Base-by-base conservation (phyloP, 2,888 invertebrate genomes). In the Orchesella flavescens region DNA sequence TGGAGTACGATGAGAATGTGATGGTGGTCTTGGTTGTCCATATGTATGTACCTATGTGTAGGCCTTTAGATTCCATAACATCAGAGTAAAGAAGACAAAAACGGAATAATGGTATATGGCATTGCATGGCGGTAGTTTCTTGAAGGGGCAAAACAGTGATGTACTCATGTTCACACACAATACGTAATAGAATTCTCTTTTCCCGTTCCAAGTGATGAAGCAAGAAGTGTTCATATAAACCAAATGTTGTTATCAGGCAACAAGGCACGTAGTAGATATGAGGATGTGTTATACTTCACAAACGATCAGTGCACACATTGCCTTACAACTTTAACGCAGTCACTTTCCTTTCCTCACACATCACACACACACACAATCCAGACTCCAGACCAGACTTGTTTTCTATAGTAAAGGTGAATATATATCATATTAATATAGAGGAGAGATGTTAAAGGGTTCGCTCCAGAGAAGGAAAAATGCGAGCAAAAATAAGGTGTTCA, bases 161-260 rank as follows among this genome's bases (percentile, higher is more conserved):
- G n/a, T 15, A 49, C 49, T 49, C 49, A 24, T 34, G 63, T 19
- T 24, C 63, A 63, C 23, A 61, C 34, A 24, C 17, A 21, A 68
- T 49, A 78, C 49, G 21, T 79, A 71, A 72, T 72, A 72, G 72
- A 79, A 79, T 79, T 80, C 73, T 66, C 65, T 49, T 66, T 57
- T 66, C 34, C 57, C 23, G 74, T 74, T 74, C 68, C 81, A 81
- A 49, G 75, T 69, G 69, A 75, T 74, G 81, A 69, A 75, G 69
- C 69, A 68, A 69, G 55, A 81, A 81, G 75, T 63, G 81, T 75
- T 81, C 81, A 74, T 69, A 68, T 69, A 81, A 74, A 81, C 68
- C 74, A 81, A 81, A 81, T 81, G 68, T 61, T 81, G 81, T 75
- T 81, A 75, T 75, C 81, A 57, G 53, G 19, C 69, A 74, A 81